These are phyloP conservation scores for Amiota mariae DNA, from an alignment of 2,888 invertebrate species.

Conservation along the genomic window DNA sequence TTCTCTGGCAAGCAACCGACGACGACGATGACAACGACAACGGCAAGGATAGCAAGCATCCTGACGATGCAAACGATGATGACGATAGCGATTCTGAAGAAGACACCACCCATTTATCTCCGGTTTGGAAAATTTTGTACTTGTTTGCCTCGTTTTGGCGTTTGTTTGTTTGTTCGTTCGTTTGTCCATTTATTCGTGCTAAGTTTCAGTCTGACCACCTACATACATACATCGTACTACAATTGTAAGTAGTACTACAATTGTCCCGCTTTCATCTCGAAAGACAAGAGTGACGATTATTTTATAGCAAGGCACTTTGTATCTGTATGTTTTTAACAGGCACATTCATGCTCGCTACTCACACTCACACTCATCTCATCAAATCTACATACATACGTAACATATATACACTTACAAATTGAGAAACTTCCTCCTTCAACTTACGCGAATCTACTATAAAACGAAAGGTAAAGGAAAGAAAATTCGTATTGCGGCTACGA, in stretches of 20 bases:
- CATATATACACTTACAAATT: conserved; percentile 48
- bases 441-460: neutral
- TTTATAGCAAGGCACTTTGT: conserved; percentile 8
- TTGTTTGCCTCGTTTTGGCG: conserved; percentile 5
- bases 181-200: conserved; percentile 8
- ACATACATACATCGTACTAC: neutral
- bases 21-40: neutral
- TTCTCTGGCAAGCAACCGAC: neutral
- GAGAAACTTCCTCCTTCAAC: conserved; percentile 22
- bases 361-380: conserved; percentile 27
- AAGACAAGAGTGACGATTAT: conserved; percentile 2
- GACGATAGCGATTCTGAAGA: conserved; percentile 1
- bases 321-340: conserved; percentile 45
- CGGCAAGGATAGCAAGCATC: neutral
- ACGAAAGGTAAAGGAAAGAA: conserved; percentile 6
- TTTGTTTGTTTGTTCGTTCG: neutral
- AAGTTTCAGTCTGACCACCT: conserved; percentile 9
- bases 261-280: conserved; percentile 6
- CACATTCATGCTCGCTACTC: conserved; percentile 57
- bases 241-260: neutral
- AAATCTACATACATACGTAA: conserved; percentile 20
- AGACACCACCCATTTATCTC: conserved; percentile 1
- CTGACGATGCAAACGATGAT: conserved; percentile 2
- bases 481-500: conserved; percentile 1
- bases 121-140: neutral